These are phyloP conservation scores for Linhomoeus sp. DNA, from an alignment of 2,888 invertebrate genomes.

Conservation along the genomic window DNA sequence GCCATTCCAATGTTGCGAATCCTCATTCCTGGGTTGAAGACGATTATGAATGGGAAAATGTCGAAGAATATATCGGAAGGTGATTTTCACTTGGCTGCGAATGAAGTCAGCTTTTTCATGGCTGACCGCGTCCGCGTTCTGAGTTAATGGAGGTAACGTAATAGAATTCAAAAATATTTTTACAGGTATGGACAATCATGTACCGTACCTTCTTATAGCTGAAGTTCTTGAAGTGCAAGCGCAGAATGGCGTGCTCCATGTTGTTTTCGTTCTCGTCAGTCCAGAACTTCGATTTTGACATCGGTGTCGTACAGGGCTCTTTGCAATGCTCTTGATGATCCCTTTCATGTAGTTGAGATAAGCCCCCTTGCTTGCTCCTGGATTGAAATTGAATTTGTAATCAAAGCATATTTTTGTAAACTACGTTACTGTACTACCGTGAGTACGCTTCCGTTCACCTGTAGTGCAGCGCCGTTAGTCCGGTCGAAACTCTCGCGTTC, in stretches of 20 bases:
- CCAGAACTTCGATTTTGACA: constrained; percentile 66
- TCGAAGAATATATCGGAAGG: constrained; percentile 61
- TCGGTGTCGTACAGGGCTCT: constrained; percentile 75
- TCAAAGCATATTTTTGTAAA: too few relatives aligned
- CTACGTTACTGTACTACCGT: too few relatives aligned
- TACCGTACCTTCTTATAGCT: constrained; percentile 29
- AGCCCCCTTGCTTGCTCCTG: constrained; percentile 66
- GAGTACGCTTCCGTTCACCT: too few relatives aligned
- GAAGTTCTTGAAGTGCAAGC: constrained; percentile 77
- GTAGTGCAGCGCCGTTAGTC: constrained; percentile 77
- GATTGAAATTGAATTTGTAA: too few relatives aligned
- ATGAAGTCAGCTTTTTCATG: too few relatives aligned
- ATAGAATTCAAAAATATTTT: too few relatives aligned
- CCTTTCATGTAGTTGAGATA: constrained; percentile 87
- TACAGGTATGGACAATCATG: too few relatives aligned
- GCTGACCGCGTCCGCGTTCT: too few relatives aligned
- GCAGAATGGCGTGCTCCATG: constrained; percentile 78
- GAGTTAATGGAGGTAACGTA: too few relatives aligned
- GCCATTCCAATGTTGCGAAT: too few relatives aligned
- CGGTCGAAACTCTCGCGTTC: constrained; percentile 80
- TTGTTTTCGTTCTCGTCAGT: constrained; percentile 68
- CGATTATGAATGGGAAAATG: constrained; percentile 91
- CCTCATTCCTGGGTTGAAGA: constrained; percentile 71
- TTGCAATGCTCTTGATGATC: constrained; percentile 18
- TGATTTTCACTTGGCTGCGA: constrained; percentile 14